A percentile compares a stretch with the other conserved stretches of the same genome.
These are phyloP conservation scores for Acanthurus tractus DNA, from an alignment of 2,797 vertebrate genomes.

Conservation along the genomic window DNA sequence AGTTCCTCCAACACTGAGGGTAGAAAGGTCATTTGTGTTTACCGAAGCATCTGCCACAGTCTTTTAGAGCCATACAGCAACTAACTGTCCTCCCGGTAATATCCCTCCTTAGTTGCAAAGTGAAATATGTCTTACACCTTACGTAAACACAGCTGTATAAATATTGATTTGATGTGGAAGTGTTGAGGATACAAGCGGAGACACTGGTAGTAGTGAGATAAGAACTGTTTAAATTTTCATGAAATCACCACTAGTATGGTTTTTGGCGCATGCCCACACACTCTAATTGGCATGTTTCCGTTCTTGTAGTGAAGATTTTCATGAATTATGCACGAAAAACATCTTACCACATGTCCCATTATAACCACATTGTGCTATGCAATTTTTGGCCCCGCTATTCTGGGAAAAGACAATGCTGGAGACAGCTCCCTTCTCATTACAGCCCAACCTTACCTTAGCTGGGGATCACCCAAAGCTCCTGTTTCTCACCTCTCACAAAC, in stretches of 20 bases:
- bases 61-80: conserved; percentile 33
- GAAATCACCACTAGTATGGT: conserved; percentile 80
- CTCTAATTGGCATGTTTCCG: conserved; percentile 84
- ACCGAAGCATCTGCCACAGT: conserved; percentile 39
- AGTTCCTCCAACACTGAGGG: conserved; percentile 17
- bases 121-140: conserved; percentile 68
- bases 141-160: conserved; percentile 70
- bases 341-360: conserved; percentile 80
- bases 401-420: conserved; percentile 73
- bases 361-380: conserved; percentile 79
- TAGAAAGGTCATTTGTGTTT: conserved; percentile 43
- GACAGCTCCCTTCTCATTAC: conserved; percentile 78
- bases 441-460: conserved; percentile 47
- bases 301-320: conserved; percentile 74
- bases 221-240: conserved; percentile 82
- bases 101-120: conserved; percentile 51
- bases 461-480: conserved; percentile 33
- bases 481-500: conserved; percentile 47
- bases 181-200: conserved; percentile 53
- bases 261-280: conserved; percentile 76
- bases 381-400: conserved; percentile 67
- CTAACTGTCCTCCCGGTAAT: conserved; percentile 50
- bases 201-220: conserved; percentile 59
- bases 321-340: conserved; percentile 88
- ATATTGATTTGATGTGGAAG: conserved; percentile 78